A percentile compares a stretch with the other conserved stretches of the same genome.
These are phyloP conservation scores for Seira ritae DNA, from an alignment of 2,888 invertebrate genomes.

Conservation along the genomic window DNA sequence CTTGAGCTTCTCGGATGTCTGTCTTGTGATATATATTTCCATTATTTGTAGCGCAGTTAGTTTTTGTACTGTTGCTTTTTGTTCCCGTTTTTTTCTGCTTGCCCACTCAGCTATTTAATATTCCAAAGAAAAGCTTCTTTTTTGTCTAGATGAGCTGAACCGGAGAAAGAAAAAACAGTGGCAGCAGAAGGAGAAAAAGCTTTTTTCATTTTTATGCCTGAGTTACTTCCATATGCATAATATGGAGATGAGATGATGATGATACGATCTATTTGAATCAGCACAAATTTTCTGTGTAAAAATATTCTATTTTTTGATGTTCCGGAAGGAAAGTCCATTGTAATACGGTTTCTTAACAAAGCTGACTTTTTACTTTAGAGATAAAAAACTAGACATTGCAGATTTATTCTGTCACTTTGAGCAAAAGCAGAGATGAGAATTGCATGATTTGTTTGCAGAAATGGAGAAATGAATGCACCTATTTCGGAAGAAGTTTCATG, in stretches of 20 bases:
- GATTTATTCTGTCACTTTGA: conserved; percentile 6
- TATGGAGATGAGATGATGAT: background rate
- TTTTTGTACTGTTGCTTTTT: conserved; percentile 13
- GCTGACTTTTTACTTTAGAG: background rate
- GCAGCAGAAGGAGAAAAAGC: background rate
- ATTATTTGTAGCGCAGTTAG: conserved; percentile 5
- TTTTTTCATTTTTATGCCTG: conserved; percentile 5
- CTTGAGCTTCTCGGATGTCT: background rate
- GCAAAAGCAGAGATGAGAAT: background rate
- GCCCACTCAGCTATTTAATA: conserved; percentile 57
- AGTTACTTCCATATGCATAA: background rate
- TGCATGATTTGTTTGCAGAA: background rate
- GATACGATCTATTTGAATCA: conserved; percentile 41
- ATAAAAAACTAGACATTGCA: background rate
- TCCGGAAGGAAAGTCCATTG: conserved; percentile 40
- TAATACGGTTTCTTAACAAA: background rate
- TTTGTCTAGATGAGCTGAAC: conserved; percentile 48
- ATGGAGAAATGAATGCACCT: background rate
- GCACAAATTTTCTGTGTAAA: conserved; percentile 19
- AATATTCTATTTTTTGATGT: background rate
- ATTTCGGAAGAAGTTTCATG: background rate
- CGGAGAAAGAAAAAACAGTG: conserved; percentile 17
- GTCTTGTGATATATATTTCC: background rate
- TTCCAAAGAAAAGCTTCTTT: conserved; percentile 47
- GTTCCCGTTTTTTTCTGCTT: conserved; percentile 22